Evolutionary conservation across 2,888 invertebrate species (phyloP).

Genomic region (Coecobrya sp.): DNA sequence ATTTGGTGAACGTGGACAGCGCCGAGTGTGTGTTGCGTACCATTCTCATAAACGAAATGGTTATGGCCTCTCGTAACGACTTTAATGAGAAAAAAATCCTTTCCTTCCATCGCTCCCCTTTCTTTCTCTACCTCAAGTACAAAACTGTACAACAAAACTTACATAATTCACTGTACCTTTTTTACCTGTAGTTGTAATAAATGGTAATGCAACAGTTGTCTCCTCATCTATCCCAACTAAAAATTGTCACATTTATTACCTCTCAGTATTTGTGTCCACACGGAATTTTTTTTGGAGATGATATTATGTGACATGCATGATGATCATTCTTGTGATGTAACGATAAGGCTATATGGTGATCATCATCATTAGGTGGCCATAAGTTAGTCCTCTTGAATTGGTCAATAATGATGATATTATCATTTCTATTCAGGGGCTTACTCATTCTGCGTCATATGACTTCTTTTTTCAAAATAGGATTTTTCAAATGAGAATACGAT

Average conservation of each 20-base stretch:
- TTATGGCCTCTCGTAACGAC: slow-evolving; percentile 86
- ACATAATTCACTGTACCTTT: slow-evolving; percentile 29
- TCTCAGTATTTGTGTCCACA: neutral
- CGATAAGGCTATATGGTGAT: slow-evolving; percentile 47
- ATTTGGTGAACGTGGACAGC: slow-evolving; percentile 85
- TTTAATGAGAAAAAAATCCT: slow-evolving; percentile 81
- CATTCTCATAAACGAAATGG: slow-evolving; percentile 86
- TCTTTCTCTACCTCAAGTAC: neutral
- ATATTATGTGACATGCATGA: slow-evolving; percentile 50
- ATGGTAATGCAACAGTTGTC: slow-evolving; percentile 44
- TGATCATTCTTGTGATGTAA: slow-evolving; percentile 6
- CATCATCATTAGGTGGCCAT: slow-evolving; percentile 53
- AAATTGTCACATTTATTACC: slow-evolving; percentile 57
- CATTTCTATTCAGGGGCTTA: slow-evolving; percentile 52
- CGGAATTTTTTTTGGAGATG: neutral
- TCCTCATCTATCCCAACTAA: neutral
- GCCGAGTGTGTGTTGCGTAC: slow-evolving; percentile 65
- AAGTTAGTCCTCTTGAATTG: slow-evolving; percentile 42
- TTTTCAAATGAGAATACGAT: neutral
- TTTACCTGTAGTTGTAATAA: slow-evolving; percentile 8
- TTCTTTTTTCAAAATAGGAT: neutral
- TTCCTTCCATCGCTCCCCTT: slow-evolving; percentile 52
- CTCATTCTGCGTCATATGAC: neutral
- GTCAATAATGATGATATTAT: slow-evolving; percentile 61
- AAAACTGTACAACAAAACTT: neutral